Evolutionary conservation across 2,888 invertebrate genomes (phyloP), one percentile per base, ranked within the genome.

Genomic region (Acanthacorydalis orientalis): DNA sequence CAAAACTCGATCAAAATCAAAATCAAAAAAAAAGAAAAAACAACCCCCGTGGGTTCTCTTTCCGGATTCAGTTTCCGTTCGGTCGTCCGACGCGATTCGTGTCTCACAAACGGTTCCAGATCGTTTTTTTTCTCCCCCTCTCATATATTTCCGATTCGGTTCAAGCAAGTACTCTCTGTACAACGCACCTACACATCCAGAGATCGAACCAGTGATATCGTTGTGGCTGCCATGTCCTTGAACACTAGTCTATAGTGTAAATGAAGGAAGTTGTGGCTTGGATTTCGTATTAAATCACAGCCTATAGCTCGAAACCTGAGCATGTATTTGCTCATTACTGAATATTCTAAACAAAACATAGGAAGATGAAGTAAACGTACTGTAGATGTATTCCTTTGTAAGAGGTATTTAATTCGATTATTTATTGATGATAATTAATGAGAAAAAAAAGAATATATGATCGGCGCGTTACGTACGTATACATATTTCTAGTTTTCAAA

Each of bases 291-390:
- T 41, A 16, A 41, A 41, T 41, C 43, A 32, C 23, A 10, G 11
- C n/a, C 42, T 31, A 42, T 32, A 47, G 41, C 47, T 47, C 42
- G 43, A 16, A 46, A 46, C 16, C 47, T 61, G 63, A 62, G 63
- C 62, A 63, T 61, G 62, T 64, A 64, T 65, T 23, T 65, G 65
- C 66, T 66, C 66, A 66, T 63, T 63, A 63, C 61, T 64, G 60
- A 62, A 65, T 66, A 65, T 66, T 66, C 65, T 65, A 65, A 60
- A 64, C 16, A 47, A 46, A 45, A 45, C 42, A 35, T 37, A 37
- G 23, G 31, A 43, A 47, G 42, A 34, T 41, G 35, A 47, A 41
- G 37, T 32, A 32, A 46, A 31, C 31, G 46, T 46, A 42, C 31
- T 43, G 47, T 47, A 47, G 47, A 47, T 47, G 47, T 47, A 47